phyloP scores from a whole-genome alignment of 2,113 vertebrate species.

The Microcebus tavaratra region DNA sequence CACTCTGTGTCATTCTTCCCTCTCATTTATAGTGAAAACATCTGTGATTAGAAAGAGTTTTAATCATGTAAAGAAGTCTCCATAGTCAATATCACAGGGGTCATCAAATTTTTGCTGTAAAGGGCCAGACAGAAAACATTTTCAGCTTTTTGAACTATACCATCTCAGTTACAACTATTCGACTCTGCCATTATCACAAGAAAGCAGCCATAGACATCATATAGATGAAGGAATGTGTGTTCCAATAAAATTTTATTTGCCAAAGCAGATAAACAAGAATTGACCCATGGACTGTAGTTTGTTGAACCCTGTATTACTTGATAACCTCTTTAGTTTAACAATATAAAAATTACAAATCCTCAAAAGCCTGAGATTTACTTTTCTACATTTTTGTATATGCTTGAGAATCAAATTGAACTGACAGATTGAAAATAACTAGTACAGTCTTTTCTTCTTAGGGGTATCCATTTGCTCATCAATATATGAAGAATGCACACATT shows the following conservation, averaged over 20 bases:
- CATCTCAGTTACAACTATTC: not conserved
- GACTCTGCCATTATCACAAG: not conserved
- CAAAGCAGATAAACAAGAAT: not conserved
- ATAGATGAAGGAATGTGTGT: not conserved
- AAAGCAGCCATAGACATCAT: not conserved
- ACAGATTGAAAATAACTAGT: not conserved
- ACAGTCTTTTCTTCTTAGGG: not conserved
- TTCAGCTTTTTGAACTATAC: not conserved
- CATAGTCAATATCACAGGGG: not conserved
- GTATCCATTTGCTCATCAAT: not conserved
- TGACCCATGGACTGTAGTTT: not conserved
- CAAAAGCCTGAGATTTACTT: not conserved
- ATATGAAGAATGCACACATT: not conserved
- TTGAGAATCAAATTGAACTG: slow-evolving; percentile 28
- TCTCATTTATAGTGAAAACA: not conserved
- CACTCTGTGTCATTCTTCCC: not conserved
- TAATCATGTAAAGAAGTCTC: not conserved
- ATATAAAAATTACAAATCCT: slow-evolving; percentile 43
- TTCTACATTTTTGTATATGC: not conserved
- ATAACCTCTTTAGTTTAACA: slow-evolving; percentile 30
- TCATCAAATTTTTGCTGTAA: not conserved
- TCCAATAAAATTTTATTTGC: slow-evolving; percentile 44
- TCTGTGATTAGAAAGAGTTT: slow-evolving; percentile 19
- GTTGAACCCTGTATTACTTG: not conserved
- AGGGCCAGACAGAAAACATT: not conserved